phyloP scores from a whole-genome alignment of 2,888 invertebrate genomes.

The Eupithecia tripunctaria region DNA sequence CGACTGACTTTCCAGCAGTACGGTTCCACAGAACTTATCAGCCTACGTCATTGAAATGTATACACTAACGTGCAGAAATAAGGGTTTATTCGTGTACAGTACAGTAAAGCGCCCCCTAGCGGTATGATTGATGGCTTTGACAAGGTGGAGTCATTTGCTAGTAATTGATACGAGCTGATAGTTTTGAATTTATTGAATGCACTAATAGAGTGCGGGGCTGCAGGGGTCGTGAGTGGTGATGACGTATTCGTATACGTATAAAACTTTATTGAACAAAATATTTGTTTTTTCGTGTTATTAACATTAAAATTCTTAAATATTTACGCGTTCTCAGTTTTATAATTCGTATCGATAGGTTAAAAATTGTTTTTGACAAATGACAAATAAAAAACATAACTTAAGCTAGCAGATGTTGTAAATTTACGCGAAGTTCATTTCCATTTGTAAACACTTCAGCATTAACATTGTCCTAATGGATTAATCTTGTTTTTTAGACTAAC shows the following conservation, averaged over 20 bases:
- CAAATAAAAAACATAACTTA: neutral
- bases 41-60: conserved; percentile 17
- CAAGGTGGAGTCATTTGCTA: conserved; percentile 42
- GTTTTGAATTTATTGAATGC: conserved; percentile 39
- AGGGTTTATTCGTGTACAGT: conserved; percentile 22
- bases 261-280: neutral
- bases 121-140: conserved; percentile 43
- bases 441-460: neutral
- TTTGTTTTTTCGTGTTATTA: neutral
- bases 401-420: neutral
- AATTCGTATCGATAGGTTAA: neutral
- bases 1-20: neutral
- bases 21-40: neutral
- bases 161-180: conserved; percentile 30
- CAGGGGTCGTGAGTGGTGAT: neutral
- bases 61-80: conserved; percentile 21
- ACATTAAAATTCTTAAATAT: neutral
- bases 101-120: conserved; percentile 18
- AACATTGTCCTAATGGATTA: neutral
- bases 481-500: neutral
- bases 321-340: neutral
- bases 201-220: conserved; percentile 21
- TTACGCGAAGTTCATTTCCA: neutral
- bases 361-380: neutral
- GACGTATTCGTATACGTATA: no score